Evolutionary conservation across 2,888 invertebrate genomes (phyloP).

Genomic region (Philonicus albiceps): DNA sequence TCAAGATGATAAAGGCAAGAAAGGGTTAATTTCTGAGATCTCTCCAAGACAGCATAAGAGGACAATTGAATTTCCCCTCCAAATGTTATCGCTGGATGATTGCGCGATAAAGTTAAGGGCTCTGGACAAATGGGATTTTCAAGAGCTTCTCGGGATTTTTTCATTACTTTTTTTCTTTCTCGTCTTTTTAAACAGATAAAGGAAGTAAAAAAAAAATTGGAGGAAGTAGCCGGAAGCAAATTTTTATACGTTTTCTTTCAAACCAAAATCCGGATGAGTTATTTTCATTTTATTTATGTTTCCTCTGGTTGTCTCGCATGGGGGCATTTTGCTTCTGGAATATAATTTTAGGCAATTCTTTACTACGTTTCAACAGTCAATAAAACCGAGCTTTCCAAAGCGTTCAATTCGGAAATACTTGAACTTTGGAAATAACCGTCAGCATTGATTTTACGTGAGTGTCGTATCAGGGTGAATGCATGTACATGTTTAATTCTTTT

Average conservation of each 20-base stretch:
- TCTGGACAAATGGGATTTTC: slow-evolving; percentile 7
- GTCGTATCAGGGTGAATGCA: not conserved
- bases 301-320: not conserved
- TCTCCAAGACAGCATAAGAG: slow-evolving; percentile 6
- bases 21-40: slow-evolving; percentile 20
- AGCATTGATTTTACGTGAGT: not conserved
- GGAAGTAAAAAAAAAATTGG: not conserved
- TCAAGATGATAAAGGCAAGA: slow-evolving; percentile 17
- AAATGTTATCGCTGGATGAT: slow-evolving; percentile 5
- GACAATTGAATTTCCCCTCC: slow-evolving; percentile 20
- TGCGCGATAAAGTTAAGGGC: slow-evolving; percentile 5
- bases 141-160: not conserved
- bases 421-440: not conserved
- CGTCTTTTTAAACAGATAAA: not conserved
- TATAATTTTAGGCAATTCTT: not conserved
- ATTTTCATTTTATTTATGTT: not conserved
- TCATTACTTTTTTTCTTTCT: not conserved
- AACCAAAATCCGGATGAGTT: not conserved
- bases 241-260: not conserved
- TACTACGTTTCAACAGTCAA: not conserved
- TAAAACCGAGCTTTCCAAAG: not conserved
- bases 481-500: no score
- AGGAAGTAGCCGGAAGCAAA: not conserved
- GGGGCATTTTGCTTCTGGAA: not conserved
- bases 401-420: not conserved